Base-by-base conservation (phyloP, 2,797 vertebrate genomes). In the Acipenser oxyrinchus region DNA sequence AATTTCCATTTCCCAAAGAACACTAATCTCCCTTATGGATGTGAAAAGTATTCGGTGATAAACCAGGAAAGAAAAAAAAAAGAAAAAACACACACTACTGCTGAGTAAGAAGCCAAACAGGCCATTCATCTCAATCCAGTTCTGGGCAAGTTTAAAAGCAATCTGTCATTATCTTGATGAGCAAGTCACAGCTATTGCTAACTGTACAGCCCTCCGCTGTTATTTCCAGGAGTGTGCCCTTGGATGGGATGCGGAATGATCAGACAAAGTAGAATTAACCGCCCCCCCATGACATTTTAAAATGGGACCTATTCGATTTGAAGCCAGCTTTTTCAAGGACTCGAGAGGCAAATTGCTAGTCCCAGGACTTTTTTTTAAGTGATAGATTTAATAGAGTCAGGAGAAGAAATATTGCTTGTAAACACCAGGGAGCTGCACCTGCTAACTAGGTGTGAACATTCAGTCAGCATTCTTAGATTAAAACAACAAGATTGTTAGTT, bases 101-200 rank as follows among this genome's bases (percentile, higher is more conserved):
- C 86, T 91, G 87, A 92, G 84, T 90, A 89, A 92, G 86, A 89
- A 86, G 71, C 72, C 81, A 81, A 84, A 83, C 63, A 77, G 78
- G 69, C 71, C 73, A 89, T 91, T 88, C 84, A 87, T 93, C 89
- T 92, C 84, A 86, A 81, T 89, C 75, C 79, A 84, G 77, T 70
- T 59, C 71, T 76, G 73, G 72, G 74, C 76, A 80, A 75, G 75
- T 86, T 90, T 89, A 88, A 91, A 89, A 88, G 83, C 79, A 81
- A 89, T 92, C 80, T 78, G 75, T 94, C 89, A 89, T 89, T 88
- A 89, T 81, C 80, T 81, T 87, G 85, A 92, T 90, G 84, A 91
- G 83, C 81, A 83, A 80, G 68, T 67, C 75, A 75, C 71, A 70
- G 72, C 74, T 78, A 72, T 62, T 75, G 66, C 67, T 79, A 83